Conservation (phyloP, 2,113 vertebrate genomes). For the Nothoprocta pentlandii region DNA sequence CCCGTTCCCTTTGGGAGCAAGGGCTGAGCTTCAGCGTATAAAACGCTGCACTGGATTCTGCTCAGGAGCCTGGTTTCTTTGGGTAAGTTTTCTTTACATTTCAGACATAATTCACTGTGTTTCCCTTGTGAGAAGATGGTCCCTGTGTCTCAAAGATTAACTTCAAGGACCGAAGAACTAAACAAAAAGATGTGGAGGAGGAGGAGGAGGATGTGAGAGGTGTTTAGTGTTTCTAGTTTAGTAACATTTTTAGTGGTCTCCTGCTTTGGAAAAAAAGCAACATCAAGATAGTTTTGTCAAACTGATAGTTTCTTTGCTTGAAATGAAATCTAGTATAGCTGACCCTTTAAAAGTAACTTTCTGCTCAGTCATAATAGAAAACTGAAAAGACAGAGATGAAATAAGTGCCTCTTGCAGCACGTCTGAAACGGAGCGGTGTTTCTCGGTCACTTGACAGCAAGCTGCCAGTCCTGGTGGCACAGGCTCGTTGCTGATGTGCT, state of each 20-base stretch:
- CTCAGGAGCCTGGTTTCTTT: not conserved
- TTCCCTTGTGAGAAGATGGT: not conserved
- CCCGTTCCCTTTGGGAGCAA: not conserved
- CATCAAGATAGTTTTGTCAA: not conserved
- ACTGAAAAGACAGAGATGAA: conserved; percentile 35
- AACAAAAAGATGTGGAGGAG: not conserved
- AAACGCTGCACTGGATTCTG: not conserved
- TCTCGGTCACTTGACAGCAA: not conserved
- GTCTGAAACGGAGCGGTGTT: conserved; percentile 26
- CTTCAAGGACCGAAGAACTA: not conserved
- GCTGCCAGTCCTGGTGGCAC: conserved; percentile 12
- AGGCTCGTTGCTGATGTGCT: not conserved
- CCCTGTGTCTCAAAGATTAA: not conserved
- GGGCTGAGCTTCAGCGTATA: not conserved
- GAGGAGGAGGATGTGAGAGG: fast-evolving
- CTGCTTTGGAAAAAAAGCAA: not conserved
- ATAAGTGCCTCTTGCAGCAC: conserved; percentile 2
- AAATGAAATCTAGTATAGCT: not conserved
- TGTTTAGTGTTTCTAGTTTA: not conserved
- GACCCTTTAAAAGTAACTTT: not conserved
- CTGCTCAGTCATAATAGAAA: not conserved
- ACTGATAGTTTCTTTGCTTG: not conserved
- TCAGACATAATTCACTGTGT: not conserved
- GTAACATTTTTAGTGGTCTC: not conserved
- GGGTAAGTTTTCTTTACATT: not conserved